Conservation (phyloP, 2,888 invertebrate species). For the Mamestra brassicae region DNA sequence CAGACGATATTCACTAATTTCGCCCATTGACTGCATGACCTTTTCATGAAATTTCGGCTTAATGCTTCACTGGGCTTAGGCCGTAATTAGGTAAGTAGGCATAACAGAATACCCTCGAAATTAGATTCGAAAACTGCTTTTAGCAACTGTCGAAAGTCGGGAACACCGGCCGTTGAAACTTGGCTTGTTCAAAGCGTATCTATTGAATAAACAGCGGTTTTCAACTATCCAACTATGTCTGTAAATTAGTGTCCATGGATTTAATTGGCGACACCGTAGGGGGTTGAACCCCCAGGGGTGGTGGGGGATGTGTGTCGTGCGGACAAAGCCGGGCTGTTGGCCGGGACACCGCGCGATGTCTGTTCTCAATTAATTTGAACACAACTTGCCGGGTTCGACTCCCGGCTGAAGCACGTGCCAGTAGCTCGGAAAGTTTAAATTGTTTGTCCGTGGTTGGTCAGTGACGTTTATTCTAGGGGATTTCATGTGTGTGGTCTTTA, state of each 20-base stretch:
- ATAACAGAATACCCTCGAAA: constrained; percentile 60
- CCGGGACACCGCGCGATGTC: constrained; percentile 52
- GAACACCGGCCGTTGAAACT: constrained; percentile 39
- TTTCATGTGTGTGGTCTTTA: background rate
- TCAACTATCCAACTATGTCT: constrained; percentile 64
- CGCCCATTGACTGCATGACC: constrained; percentile 44
- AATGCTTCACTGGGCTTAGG: constrained; percentile 31
- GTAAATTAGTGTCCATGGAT: constrained; percentile 65
- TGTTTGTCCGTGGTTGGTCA: constrained; percentile 36
- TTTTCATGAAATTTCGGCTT: constrained; percentile 37
- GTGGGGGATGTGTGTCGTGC: constrained; percentile 40
- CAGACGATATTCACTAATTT: constrained; percentile 48
- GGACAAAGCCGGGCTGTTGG: constrained; percentile 53
- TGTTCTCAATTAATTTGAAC: constrained; percentile 68
- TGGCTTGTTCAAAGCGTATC: constrained; percentile 47
- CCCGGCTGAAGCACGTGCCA: constrained; percentile 48
- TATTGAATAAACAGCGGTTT: constrained; percentile 62
- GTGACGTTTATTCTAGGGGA: constrained; percentile 3
- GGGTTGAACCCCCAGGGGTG: background rate
- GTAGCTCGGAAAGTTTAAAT: constrained; percentile 60
- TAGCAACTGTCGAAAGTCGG: constrained; percentile 34
- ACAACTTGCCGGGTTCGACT: constrained; percentile 63
- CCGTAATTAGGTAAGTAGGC: constrained; percentile 44
- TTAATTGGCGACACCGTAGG: constrained; percentile 58
- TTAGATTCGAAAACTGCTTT: constrained; percentile 61